Evolutionary conservation across 2,797 vertebrate species (phyloP).

Genomic region (Acanthurus leucopareius): DNA sequence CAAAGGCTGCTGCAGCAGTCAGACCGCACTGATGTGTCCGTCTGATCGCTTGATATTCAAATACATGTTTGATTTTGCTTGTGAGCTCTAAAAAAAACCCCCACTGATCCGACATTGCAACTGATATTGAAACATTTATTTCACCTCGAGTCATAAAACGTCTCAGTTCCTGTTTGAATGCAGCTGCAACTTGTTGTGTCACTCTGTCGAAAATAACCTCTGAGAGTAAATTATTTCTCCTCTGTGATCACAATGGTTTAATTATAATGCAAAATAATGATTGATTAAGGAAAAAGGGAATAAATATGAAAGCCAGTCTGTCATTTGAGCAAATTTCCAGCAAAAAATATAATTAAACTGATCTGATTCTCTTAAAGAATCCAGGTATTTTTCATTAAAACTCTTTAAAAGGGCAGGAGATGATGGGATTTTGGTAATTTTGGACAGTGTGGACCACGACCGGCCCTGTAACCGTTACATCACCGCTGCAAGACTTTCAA

Average conservation of each 20-base stretch:
- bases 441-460: conserved; percentile 22
- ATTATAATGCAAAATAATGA: not conserved
- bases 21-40: conserved; percentile 20
- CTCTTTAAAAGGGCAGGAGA: not conserved
- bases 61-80: conserved; percentile 53
- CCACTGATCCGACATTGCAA: conserved; percentile 24
- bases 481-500: conserved; percentile 62
- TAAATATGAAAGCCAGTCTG: not conserved
- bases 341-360: not conserved
- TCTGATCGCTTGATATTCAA: conserved; percentile 52
- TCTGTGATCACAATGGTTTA: too few relatives aligned
- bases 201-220: not conserved
- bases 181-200: not conserved
- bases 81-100: conserved; percentile 14
- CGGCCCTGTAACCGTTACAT: conserved; percentile 70
- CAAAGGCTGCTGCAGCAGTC: conserved; percentile 52
- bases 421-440: not conserved
- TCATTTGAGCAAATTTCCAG: not conserved
- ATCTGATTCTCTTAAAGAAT: not conserved
- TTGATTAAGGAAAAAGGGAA: not conserved
- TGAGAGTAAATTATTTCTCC: not conserved
- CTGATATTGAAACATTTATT: conserved; percentile 8
- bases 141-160: conserved; percentile 12
- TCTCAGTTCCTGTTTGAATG: not conserved
- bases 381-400: not conserved